Conservation (phyloP, 2,888 invertebrate genomes). For the Hypolimnas misippus region DNA sequence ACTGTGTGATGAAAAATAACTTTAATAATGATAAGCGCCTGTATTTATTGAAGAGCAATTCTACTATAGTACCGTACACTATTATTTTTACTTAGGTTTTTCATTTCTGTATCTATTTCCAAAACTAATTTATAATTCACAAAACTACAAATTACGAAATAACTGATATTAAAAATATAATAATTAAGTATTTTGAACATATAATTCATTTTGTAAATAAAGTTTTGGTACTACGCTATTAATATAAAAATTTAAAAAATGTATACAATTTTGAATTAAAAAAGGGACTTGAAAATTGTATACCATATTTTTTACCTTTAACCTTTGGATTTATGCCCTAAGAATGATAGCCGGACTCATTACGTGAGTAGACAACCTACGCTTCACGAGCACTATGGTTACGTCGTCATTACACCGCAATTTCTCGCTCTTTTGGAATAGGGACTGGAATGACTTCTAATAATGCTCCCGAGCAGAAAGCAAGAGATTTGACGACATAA, state of each 20-base stretch:
- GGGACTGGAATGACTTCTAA: slow-evolving; percentile 61
- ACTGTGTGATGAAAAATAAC: too few species aligned
- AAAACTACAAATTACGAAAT: too few species aligned
- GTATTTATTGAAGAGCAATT: slow-evolving; percentile 53
- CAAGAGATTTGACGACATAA: slow-evolving; percentile 71
- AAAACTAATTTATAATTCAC: too few species aligned
- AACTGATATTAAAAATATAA: too few species aligned
- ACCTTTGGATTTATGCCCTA: slow-evolving; percentile 18
- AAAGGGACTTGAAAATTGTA: background rate
- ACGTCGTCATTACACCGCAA: slow-evolving; percentile 57
- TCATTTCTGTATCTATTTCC: slow-evolving; percentile 18
- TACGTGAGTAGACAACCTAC: slow-evolving; percentile 48
- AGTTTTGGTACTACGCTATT: too few species aligned
- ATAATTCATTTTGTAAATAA: too few species aligned
- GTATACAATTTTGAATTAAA: too few species aligned
- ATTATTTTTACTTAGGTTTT: slow-evolving; percentile 47
- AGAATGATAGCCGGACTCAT: slow-evolving; percentile 48
- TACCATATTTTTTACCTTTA: slow-evolving; percentile 1
- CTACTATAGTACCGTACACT: slow-evolving; percentile 42
- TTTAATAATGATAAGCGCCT: too few species aligned
- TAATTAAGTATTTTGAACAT: too few species aligned
- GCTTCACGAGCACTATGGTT: slow-evolving; percentile 45
- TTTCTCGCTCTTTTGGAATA: slow-evolving; percentile 50
- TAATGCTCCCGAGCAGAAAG: slow-evolving; percentile 63
- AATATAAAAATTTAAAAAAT: too few species aligned